A percentile compares a stretch with the other conserved stretches of the same genome.
Evolutionary conservation across 1,140 invertebrate genomes (phyloP).

Genomic region (Olivierus martensii): DNA sequence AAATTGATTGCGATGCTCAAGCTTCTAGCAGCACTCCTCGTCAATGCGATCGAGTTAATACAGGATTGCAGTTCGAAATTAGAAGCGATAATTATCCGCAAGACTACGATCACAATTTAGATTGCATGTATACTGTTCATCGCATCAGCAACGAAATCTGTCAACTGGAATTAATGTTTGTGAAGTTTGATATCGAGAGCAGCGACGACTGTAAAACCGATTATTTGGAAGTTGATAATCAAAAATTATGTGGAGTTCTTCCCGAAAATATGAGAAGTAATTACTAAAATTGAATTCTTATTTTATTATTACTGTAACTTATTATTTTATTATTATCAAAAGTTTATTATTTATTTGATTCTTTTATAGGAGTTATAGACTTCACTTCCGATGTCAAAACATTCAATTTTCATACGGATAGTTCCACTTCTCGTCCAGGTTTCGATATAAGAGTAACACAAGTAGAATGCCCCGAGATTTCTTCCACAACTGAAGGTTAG

Average conservation of each 20-base stretch:
- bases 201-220: conserved; percentile 14
- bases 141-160: conserved; percentile 12
- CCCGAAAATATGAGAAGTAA: conserved; percentile 9
- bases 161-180: conserved; percentile 18
- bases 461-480: conserved; percentile 8
- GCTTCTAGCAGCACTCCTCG: too few species aligned
- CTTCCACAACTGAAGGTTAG: not conserved
- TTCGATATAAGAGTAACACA: conserved; percentile 16
- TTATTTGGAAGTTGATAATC: conserved; percentile 19
- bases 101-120: conserved; percentile 14
- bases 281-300: not conserved
- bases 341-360: not conserved
- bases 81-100: conserved; percentile 17
- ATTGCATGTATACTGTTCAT: conserved; percentile 15
- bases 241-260: conserved; percentile 17
- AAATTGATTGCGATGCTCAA: conserved; percentile 8
- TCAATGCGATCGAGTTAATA: too few species aligned
- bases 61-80: too few species aligned
- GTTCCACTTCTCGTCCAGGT: conserved; percentile 12
- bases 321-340: not conserved
- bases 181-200: conserved; percentile 17
- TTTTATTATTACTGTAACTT: not conserved
- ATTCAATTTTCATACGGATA: conserved; percentile 16
- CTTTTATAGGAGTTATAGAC: conserved; percentile 7
- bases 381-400: conserved; percentile 8